Percentiles rank a stretch among this genome's conserved stretches.
These are phyloP conservation scores for Okapia johnstoni DNA, from an alignment of 2,113 vertebrate genomes.

Conservation along the genomic window DNA sequence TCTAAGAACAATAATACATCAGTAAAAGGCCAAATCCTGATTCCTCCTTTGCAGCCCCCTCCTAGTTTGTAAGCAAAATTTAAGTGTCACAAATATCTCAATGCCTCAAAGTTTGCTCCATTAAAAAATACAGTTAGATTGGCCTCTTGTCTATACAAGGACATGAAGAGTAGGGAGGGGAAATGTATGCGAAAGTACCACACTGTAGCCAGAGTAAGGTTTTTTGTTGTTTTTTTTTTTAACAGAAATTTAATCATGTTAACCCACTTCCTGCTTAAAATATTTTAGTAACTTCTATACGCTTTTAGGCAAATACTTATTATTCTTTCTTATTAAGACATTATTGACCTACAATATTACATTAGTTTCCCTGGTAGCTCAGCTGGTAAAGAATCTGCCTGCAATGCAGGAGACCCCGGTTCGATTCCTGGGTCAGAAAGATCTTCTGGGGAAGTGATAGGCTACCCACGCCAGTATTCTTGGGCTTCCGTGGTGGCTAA, in stretches of 20 bases:
- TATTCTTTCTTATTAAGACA: not conserved
- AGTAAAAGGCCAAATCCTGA: slow-evolving; percentile 24
- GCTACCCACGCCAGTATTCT: not conserved
- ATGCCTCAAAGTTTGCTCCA: not conserved
- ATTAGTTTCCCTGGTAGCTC: not conserved
- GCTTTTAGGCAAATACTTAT: not conserved
- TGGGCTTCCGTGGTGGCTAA: not conserved
- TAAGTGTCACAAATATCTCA: not conserved
- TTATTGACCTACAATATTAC: not conserved
- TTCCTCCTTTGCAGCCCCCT: not conserved
- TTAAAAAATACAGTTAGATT: not conserved
- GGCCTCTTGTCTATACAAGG: not conserved
- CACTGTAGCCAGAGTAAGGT: not conserved
- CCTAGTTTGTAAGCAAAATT: slow-evolving; percentile 5
- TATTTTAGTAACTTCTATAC: not conserved
- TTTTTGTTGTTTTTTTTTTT: not conserved
- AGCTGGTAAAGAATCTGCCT: not conserved
- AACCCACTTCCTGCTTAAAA: not conserved
- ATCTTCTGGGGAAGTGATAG: not conserved
- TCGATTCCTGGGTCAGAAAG: not conserved
- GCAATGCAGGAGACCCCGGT: not conserved
- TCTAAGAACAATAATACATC: not conserved
- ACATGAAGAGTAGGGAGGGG: not conserved
- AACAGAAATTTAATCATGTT: not conserved
- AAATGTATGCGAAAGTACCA: not conserved